Percentiles rank a stretch among this genome's conserved stretches.
phyloP scores from a whole-genome alignment of 2,888 invertebrate species.

The Acleris literana region DNA sequence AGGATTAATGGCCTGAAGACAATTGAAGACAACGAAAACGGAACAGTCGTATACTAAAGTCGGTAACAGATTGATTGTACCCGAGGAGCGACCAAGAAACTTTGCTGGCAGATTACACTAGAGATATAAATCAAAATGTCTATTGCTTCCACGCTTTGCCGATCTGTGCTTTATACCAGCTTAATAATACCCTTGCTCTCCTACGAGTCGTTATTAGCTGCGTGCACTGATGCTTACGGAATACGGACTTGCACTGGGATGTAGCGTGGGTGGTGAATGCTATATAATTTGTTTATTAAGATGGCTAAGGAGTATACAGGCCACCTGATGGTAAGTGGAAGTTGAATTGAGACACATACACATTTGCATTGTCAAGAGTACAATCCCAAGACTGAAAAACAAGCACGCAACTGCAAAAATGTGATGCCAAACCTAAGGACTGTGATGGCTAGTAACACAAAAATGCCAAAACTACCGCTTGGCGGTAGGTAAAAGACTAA shows the following conservation, averaged over 20 bases:
- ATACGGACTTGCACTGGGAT: not conserved
- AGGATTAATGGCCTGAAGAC: conserved; percentile 38
- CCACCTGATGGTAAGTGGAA: no score
- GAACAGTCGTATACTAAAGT: conserved; percentile 45
- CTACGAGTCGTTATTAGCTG: conserved; percentile 4
- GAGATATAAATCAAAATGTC: conserved; percentile 55
- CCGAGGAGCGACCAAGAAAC: conserved; percentile 41
- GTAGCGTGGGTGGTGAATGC: no score
- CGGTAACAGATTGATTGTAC: conserved; percentile 51
- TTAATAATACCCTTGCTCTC: conserved; percentile 13
- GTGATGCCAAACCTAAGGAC: no score
- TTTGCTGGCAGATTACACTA: conserved; percentile 52
- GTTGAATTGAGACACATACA: no score
- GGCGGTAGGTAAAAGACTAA: no score
- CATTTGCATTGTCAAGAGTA: no score
- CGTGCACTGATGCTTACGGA: not conserved
- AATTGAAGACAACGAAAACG: conserved; percentile 52
- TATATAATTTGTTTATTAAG: no score
- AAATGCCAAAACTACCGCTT: no score
- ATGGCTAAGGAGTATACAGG: no score
- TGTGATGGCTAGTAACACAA: no score
- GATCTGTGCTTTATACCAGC: conserved; percentile 19
- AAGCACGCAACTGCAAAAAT: no score
- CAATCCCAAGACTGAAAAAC: no score
- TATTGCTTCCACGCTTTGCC: conserved; percentile 38